A percentile compares a stretch with the other conserved stretches of the same genome.
Conservation (phyloP, 2,888 invertebrate genomes). For the Leucophora obtusa region DNA sequence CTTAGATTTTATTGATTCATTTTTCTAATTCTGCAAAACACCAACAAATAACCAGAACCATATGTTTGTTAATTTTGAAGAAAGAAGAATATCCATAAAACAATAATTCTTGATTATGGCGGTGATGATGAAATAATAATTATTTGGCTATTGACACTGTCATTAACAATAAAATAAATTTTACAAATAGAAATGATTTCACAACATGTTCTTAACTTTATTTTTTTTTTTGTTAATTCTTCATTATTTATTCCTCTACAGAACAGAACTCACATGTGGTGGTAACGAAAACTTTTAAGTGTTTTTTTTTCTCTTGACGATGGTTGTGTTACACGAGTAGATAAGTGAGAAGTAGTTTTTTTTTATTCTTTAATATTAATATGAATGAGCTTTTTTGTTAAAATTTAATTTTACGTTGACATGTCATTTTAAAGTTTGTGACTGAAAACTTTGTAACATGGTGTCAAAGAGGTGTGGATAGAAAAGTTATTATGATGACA, state of each 20-base stretch:
- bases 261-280: slow-evolving; percentile 4
- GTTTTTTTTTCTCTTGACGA: neutral
- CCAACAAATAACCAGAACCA: neutral
- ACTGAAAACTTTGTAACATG: no score
- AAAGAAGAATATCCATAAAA: neutral
- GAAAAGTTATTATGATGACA: no score
- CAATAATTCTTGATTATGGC: slow-evolving; percentile 18
- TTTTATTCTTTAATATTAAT: neutral
- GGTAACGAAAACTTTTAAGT: neutral
- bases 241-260: slow-evolving; percentile 23
- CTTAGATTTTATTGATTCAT: slow-evolving; percentile 33
- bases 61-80: neutral
- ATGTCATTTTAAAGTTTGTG: neutral
- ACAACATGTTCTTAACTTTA: slow-evolving; percentile 36
- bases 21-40: neutral
- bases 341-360: slow-evolving; percentile 6
- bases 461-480: no score
- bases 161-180: slow-evolving; percentile 35
- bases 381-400: neutral
- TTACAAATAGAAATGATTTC: slow-evolving; percentile 59
- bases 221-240: slow-evolving; percentile 13
- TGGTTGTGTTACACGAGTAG: slow-evolving; percentile 1
- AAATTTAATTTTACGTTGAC: neutral
- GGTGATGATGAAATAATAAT: slow-evolving; percentile 46
- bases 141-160: slow-evolving; percentile 57